A percentile compares a stretch with the other conserved stretches of the same genome.
Conservation (phyloP, 1,140 invertebrate genomes). For the Diorhabda carinulata region DNA sequence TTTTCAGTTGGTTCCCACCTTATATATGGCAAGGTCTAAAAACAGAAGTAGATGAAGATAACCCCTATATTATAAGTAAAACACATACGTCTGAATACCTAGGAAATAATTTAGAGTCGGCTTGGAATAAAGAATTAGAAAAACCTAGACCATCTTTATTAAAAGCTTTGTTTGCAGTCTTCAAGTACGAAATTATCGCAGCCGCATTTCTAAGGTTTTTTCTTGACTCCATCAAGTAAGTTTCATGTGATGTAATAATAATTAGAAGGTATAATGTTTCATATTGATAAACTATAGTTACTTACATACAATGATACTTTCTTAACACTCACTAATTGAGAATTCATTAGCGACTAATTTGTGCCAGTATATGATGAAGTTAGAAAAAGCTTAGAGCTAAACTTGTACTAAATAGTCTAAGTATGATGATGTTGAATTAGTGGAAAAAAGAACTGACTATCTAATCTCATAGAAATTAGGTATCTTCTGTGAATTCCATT, state of each 20-base stretch:
- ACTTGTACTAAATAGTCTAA: no score
- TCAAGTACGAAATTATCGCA: constrained; percentile 24
- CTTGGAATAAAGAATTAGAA: constrained; percentile 50
- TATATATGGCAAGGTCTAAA: constrained; percentile 28
- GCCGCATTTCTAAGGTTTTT: constrained; percentile 25
- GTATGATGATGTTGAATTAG: no score
- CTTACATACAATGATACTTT: no score
- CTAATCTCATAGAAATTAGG: no score
- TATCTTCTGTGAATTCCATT: no score
- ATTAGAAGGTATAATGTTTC: no score
- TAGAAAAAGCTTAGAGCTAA: no score
- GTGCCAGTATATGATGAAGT: no score
- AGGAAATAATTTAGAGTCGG: constrained; percentile 55
- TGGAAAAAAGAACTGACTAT: no score
- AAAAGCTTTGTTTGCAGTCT: constrained; percentile 31
- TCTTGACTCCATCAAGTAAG: constrained; percentile 38
- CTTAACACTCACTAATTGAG: no score
- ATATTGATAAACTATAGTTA: no score
- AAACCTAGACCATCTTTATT: constrained; percentile 41
- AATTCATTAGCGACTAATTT: no score
- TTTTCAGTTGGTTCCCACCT: constrained; percentile 45
- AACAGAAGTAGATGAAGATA: constrained; percentile 29
- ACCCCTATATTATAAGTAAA: constrained; percentile 25
- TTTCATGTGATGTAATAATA: neutral
- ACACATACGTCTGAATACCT: constrained; percentile 40